Evolutionary conservation across 2,888 invertebrate genomes (phyloP).

Genomic region (Augiades crinisus): DNA sequence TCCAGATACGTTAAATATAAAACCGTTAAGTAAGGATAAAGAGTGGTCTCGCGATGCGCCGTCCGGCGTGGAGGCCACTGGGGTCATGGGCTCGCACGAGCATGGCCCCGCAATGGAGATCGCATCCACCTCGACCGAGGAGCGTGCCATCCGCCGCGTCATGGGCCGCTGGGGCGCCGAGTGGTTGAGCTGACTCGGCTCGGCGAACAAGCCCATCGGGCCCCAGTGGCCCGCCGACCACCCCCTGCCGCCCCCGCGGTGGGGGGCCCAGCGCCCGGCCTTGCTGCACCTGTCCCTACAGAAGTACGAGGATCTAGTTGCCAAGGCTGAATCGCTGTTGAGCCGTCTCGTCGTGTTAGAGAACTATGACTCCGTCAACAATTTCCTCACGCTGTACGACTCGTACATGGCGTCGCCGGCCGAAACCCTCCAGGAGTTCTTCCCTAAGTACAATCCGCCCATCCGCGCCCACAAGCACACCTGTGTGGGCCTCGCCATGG

Average conservation of each 20-base stretch:
- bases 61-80: slow-evolving; percentile 66
- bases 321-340: slow-evolving; percentile 90
- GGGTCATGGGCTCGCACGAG: slow-evolving; percentile 48
- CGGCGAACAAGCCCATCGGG: slow-evolving; percentile 50
- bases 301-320: slow-evolving; percentile 91
- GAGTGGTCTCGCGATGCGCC: slow-evolving; percentile 75
- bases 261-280: slow-evolving; percentile 73
- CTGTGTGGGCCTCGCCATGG: slow-evolving; percentile 94
- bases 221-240: slow-evolving; percentile 70
- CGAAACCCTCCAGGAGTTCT: slow-evolving; percentile 87
- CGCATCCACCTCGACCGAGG: slow-evolving; percentile 68
- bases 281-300: slow-evolving; percentile 89
- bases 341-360: slow-evolving; percentile 92
- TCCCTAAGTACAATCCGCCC: slow-evolving; percentile 91
- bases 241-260: slow-evolving; percentile 73
- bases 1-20: slow-evolving; percentile 78
- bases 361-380: slow-evolving; percentile 94
- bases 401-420: slow-evolving; percentile 85
- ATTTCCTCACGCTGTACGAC: slow-evolving; percentile 87
- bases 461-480: slow-evolving; percentile 92
- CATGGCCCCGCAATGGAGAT: slow-evolving; percentile 46
- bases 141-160: slow-evolving; percentile 73
- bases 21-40: slow-evolving; percentile 76
- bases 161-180: slow-evolving; percentile 96
- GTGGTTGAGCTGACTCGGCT: slow-evolving; percentile 99